phyloP scores from a whole-genome alignment of 1,140 invertebrate genomes.

The Drosophila pectinifera region DNA sequence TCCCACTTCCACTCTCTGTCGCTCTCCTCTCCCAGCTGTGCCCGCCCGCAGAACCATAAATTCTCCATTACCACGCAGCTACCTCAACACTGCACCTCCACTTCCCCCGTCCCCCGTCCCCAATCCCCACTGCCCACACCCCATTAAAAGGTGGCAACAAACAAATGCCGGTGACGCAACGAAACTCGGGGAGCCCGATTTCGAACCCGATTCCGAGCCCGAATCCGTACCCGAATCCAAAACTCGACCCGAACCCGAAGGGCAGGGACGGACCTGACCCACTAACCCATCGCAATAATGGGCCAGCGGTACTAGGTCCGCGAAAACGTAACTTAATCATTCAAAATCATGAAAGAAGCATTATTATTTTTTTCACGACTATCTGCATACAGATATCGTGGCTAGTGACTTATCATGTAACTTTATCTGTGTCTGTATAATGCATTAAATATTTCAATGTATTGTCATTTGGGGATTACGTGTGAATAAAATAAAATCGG shows the following conservation, averaged over 20 bases:
- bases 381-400: neutral
- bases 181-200: slow-evolving; percentile 57
- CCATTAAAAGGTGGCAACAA: slow-evolving; percentile 43
- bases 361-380: slow-evolving; percentile 4
- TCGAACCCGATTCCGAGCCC: slow-evolving; percentile 10
- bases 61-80: slow-evolving; percentile 68
- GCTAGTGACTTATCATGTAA: neutral
- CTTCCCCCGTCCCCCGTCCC: no score
- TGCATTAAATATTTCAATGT: neutral
- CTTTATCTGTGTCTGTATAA: neutral
- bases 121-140: neutral
- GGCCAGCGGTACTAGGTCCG: slow-evolving; percentile 7
- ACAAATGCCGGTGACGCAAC: slow-evolving; percentile 70
- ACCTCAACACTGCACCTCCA: slow-evolving; percentile 63
- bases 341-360: neutral
- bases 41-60: slow-evolving; percentile 63
- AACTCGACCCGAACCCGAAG: slow-evolving; percentile 5
- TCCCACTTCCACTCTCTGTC: neutral
- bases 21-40: slow-evolving; percentile 10
- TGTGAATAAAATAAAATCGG: no score
- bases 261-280: slow-evolving; percentile 39
- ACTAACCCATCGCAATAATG: slow-evolving; percentile 21
- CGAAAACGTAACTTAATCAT: neutral
- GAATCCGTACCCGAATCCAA: slow-evolving; percentile 16
- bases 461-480: no score